Conservation (phyloP, 1,140 invertebrate genomes). For the Drosophila rhopaloa region DNA sequence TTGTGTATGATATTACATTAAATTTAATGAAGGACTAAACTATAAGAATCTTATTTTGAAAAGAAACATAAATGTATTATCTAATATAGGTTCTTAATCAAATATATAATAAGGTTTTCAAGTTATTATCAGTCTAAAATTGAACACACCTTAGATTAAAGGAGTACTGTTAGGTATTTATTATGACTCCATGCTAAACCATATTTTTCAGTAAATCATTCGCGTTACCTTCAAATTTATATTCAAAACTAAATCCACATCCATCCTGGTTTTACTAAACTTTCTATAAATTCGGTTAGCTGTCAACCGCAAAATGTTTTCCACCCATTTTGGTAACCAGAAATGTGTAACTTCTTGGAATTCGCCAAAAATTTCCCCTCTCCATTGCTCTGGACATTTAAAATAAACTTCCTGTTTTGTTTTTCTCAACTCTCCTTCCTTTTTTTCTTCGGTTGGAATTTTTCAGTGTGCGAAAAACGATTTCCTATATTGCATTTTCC, state of each 20-base stretch:
- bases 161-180: too few species aligned
- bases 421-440: conserved; percentile 30
- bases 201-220: background rate
- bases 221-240: conserved; percentile 9
- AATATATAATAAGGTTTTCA: too few species aligned
- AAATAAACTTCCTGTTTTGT: conserved; percentile 81
- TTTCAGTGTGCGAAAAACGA: conserved; percentile 79
- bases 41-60: too few species aligned
- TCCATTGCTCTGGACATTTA: conserved; percentile 22
- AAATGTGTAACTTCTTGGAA: conserved; percentile 40
- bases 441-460: conserved; percentile 27
- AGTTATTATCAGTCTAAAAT: too few species aligned
- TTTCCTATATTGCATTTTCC: conserved; percentile 84
- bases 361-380: conserved; percentile 16
- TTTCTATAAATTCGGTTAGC: conserved; percentile 33
- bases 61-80: too few species aligned
- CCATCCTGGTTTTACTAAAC: background rate
- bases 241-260: conserved; percentile 25
- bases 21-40: too few species aligned
- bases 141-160: too few species aligned
- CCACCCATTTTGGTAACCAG: conserved; percentile 42
- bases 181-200: background rate
- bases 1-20: too few species aligned
- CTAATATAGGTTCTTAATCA: too few species aligned
- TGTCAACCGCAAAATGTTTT: conserved; percentile 39